Percentiles rank a stretch among this genome's conserved stretches.
Conservation (phyloP, 2,113 vertebrate species). For the Cyprinus carpio region DNA sequence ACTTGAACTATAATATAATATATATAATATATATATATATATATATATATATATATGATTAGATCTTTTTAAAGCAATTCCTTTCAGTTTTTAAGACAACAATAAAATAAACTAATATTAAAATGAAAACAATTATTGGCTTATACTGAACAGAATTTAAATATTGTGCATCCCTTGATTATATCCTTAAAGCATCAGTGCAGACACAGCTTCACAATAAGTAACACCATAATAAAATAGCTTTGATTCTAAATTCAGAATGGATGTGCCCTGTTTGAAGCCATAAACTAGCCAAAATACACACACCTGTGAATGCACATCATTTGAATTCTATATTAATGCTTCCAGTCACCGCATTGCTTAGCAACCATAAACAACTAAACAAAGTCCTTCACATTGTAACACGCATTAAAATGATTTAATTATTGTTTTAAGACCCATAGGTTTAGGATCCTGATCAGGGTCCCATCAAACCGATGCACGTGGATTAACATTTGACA, state of each 20-base stretch:
- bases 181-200: neutral
- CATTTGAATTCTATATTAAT: neutral
- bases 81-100: neutral
- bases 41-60: too few relatives aligned
- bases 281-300: neutral
- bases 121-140: neutral
- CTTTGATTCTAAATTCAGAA: neutral
- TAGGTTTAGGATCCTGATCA: slow-evolving; percentile 39
- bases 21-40: too few relatives aligned
- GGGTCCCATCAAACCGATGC: slow-evolving; percentile 1
- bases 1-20: too few relatives aligned
- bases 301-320: neutral
- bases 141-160: neutral
- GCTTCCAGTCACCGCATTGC: neutral
- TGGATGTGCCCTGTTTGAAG: neutral
- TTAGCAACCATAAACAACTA: slow-evolving; percentile 5
- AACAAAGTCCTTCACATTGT: slow-evolving; percentile 18
- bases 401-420: slow-evolving; percentile 23
- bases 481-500: slow-evolving; percentile 49
- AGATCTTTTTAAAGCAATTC: neutral
- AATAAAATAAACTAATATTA: neutral
- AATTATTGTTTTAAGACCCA: slow-evolving; percentile 31
- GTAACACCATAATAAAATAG: neutral
- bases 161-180: neutral
- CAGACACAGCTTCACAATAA: neutral